phyloP scores from a whole-genome alignment of 2,888 invertebrate genomes.

The Mythimna pallens region DNA sequence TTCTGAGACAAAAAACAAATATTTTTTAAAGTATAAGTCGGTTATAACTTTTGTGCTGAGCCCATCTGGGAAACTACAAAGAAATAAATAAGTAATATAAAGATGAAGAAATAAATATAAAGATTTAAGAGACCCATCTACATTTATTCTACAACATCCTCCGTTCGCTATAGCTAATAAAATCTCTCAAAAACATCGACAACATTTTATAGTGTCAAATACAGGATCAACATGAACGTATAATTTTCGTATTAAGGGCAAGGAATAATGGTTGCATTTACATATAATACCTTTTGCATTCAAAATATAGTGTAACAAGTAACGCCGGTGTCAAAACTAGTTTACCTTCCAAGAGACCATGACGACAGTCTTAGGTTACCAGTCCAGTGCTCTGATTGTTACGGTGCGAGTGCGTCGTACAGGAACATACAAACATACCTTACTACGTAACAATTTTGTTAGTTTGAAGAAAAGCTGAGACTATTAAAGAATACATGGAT shows the following conservation, averaged over 20 bases:
- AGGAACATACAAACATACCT: neutral
- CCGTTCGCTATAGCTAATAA: neutral
- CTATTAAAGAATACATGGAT: too few species aligned
- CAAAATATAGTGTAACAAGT: constrained; percentile 46
- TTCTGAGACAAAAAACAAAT: too few species aligned
- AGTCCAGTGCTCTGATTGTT: constrained; percentile 54
- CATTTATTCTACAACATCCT: neutral
- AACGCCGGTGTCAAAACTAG: constrained; percentile 64
- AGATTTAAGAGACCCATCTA: neutral
- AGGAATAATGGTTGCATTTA: constrained; percentile 13
- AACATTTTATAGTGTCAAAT: neutral
- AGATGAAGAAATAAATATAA: neutral
- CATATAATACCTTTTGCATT: constrained; percentile 26
- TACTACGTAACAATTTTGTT: neutral
- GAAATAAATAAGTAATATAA: too few species aligned
- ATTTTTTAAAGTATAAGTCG: neutral
- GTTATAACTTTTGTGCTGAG: neutral
- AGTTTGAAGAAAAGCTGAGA: neutral
- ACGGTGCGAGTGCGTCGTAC: constrained; percentile 11
- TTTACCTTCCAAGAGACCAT: constrained; percentile 73
- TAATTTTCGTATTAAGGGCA: constrained; percentile 32
- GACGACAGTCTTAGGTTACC: constrained; percentile 70
- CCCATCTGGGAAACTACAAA: neutral
- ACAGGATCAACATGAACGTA: constrained; percentile 5
- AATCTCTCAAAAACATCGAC: neutral